Evolutionary conservation across 2,113 vertebrate species (phyloP), one percentile per base, ranked within the genome.

Genomic region (Loxodonta africana): DNA sequence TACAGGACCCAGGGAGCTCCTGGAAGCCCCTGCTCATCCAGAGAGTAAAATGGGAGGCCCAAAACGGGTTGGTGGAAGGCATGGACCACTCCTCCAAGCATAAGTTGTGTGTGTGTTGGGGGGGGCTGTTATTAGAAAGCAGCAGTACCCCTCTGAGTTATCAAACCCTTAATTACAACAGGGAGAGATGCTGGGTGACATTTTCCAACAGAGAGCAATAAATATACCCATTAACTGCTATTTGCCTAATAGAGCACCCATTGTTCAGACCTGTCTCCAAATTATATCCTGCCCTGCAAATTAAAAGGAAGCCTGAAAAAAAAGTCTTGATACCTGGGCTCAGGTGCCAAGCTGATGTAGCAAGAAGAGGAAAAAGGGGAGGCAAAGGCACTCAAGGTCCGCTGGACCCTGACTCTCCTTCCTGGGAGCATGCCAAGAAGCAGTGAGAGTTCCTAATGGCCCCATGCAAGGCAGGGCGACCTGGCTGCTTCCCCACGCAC

Each of bases 171-270:
- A 71, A 76, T 82, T 94, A 92, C 26, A 6, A 71, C 4, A 1
- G 77, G 6, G 65, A 96, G 95, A 63, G 83, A 88, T 26, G 84
- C 83, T 97, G 67, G 84, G 86, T 97, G 90, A 0, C 88, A 88
- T 97, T 96, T 97, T 94, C 91, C 0, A 77, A 96, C 97, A 93
- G 60, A 82, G 86, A 98, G 97, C 92, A 95, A 92, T 84, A 90
- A 96, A 96, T 95, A 88, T 86, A 88, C 92, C 94, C 92, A 97
- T 97, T 98, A 98, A 97, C 95, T 95, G 92, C 94, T 98, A 96
- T 97, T 98, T 98, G 91, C 96, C 97, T 98, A 97, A 97, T 97
- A 97, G 97, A 62, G 78, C 88, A 82, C 92, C 94, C 65, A 90
- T 96, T 97, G 97, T 97, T 97, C 96, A 97, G 86, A 95, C 83